Conservation (phyloP, 1,140 invertebrate genomes). For the Pseudomyrmex sp. region DNA sequence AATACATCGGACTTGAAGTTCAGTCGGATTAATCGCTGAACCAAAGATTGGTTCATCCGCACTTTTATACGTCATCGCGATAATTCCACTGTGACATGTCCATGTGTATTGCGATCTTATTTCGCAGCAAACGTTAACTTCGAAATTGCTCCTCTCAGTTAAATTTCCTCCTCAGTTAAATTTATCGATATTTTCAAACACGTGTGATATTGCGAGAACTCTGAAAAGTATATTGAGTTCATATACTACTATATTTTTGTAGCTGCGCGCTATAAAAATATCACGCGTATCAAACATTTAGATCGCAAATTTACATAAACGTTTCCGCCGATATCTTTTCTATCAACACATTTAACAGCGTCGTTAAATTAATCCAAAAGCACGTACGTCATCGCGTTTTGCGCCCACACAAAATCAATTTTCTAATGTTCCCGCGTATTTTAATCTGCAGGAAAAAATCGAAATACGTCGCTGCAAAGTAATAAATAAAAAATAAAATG, state of each 20-base stretch:
- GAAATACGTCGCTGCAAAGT: too few relatives aligned
- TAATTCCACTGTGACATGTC: not conserved
- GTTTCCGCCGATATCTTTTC: not conserved
- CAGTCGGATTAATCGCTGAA: not conserved
- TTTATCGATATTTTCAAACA: not conserved
- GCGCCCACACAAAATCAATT: too few relatives aligned
- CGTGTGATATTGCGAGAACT: not conserved
- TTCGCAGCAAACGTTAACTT: not conserved
- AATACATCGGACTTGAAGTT: not conserved
- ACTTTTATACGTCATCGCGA: not conserved
- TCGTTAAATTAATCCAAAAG: too few relatives aligned
- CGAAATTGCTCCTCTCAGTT: not conserved
- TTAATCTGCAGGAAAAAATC: too few relatives aligned
- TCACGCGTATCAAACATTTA: not conserved
- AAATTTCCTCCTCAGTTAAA: not conserved
- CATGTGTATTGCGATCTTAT: not conserved
- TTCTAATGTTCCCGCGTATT: too few relatives aligned
- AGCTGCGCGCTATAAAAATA: not conserved
- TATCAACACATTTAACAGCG: too few relatives aligned
- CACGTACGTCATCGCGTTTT: too few relatives aligned
- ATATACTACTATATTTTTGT: too few relatives aligned
- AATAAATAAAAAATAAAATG: too few relatives aligned
- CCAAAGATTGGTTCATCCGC: not conserved
- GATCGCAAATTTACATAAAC: not conserved
- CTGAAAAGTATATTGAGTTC: not conserved